A percentile compares a stretch with the other conserved stretches of the same genome.
Evolutionary conservation across 1,140 invertebrate genomes (phyloP).

Genomic region (Drosophila simulans): DNA sequence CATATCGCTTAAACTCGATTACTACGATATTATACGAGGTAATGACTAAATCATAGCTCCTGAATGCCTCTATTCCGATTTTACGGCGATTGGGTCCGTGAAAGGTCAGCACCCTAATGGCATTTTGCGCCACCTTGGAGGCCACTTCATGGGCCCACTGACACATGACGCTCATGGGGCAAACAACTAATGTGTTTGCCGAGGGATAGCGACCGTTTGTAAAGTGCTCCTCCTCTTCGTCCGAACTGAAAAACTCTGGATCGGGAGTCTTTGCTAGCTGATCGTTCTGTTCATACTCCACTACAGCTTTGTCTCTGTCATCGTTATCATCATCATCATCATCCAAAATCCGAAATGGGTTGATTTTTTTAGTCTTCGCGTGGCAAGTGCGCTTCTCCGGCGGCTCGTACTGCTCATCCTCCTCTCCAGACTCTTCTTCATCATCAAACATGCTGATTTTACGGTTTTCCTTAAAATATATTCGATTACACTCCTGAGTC

Average conservation of each 20-base stretch:
- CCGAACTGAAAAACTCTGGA: neutral
- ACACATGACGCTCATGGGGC: conserved; percentile 54
- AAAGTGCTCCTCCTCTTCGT: conserved; percentile 3
- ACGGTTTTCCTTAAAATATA: neutral
- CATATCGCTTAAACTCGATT: conserved; percentile 15
- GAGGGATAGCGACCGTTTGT: neutral
- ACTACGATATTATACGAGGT: conserved; percentile 44
- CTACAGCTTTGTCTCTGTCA: neutral
- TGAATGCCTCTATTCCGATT: conserved; percentile 13
- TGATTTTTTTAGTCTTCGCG: neutral
- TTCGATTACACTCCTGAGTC: conserved; percentile 8
- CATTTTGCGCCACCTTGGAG: conserved; percentile 36
- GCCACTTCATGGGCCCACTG: conserved; percentile 48
- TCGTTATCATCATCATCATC: conserved; percentile 27
- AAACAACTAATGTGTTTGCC: conserved; percentile 47
- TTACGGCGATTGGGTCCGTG: conserved; percentile 44
- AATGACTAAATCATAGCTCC: conserved; percentile 37
- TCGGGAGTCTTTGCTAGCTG: neutral
- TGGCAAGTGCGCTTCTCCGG: neutral
- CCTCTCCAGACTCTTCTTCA: conserved; percentile 11
- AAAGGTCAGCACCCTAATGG: conserved; percentile 29
- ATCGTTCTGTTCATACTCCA: conserved; percentile 2
- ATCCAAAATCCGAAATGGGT: conserved; percentile 17
- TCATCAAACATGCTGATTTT: conserved; percentile 33
- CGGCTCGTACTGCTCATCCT: conserved; percentile 13